Base-by-base conservation (phyloP, 2,113 vertebrate species). In the Macquaria ambigua region DNA sequence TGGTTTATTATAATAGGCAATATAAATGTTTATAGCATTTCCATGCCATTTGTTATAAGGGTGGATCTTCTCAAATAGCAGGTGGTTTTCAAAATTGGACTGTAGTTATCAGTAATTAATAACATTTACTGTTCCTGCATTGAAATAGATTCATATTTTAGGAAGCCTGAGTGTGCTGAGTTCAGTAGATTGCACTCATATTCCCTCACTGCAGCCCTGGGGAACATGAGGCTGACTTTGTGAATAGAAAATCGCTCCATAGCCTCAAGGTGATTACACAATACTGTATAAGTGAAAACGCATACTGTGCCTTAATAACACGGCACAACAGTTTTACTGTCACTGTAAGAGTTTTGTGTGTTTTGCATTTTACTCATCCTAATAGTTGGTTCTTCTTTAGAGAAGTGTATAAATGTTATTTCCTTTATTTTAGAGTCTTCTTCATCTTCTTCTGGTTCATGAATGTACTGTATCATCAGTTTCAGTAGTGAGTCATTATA, bases 201-300 rank as follows among this genome's bases (percentile, higher is more conserved):
- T 90, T 90, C 83, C 87, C 88, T 92, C 82, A 87, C 53, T 85
- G 56, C 81, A 75, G 81, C 84, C 84, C 78, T 53, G 50, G 86
- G 83, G 79, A 89, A 50, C 66, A 79, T 18, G 31, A 82, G 25
- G 58, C 78, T 86, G 62, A 81, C 74, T 87, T 91, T 79, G 82
- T 90, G 73, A 84, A 68, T 63, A 86, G 73, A 50, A 87, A 75
- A 83, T 82, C 16, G 77, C 68, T 80, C 56, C 52, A 70, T 34
- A 62, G 87, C 87, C 84, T 83, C 46, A 16, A 62, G 88, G 85
- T 74, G 87, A 86, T 90, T 89, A 83, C 77, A 73, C 43, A 89
- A 61, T 61, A 84, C 74, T 88, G 79, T 85, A 80, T 80, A 82
- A 91, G 70, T 46, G 48, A 71, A 64, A 90, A 71, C 53, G 64